Conservation (phyloP, 2,797 vertebrate species). For the Erithacus rubecula region DNA sequence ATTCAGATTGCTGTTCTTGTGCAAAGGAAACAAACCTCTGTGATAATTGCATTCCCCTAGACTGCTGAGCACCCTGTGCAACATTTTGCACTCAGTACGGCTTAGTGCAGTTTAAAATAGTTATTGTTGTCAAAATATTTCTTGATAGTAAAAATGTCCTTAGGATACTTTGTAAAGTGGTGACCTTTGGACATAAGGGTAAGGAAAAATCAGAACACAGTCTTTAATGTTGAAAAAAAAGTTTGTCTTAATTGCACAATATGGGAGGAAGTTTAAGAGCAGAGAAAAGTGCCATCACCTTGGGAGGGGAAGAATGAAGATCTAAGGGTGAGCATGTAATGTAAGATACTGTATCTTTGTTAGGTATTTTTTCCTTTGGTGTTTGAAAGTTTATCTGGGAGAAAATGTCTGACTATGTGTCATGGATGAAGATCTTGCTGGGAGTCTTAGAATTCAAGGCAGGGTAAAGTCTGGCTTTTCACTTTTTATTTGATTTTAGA, state of each 20-base stretch:
- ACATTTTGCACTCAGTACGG: conserved; percentile 42
- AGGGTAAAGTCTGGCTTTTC: not conserved
- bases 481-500: not conserved
- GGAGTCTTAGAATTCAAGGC: not conserved
- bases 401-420: not conserved
- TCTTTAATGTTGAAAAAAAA: not conserved
- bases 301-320: not conserved
- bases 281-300: not conserved
- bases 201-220: not conserved
- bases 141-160: conserved; percentile 46
- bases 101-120: conserved; percentile 36
- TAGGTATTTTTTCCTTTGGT: not conserved
- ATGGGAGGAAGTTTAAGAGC: not conserved
- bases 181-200: conserved; percentile 47
- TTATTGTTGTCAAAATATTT: conserved; percentile 31
- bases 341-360: not conserved
- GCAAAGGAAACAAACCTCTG: not conserved
- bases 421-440: not conserved
- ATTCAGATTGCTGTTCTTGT: not conserved
- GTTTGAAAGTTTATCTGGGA: not conserved
- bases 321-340: not conserved
- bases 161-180: conserved; percentile 23
- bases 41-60: not conserved
- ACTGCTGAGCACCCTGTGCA: not conserved
- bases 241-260: not conserved